phyloP scores from a whole-genome alignment of 2,797 vertebrate genomes.

The Poeciliopsis presidionis region DNA sequence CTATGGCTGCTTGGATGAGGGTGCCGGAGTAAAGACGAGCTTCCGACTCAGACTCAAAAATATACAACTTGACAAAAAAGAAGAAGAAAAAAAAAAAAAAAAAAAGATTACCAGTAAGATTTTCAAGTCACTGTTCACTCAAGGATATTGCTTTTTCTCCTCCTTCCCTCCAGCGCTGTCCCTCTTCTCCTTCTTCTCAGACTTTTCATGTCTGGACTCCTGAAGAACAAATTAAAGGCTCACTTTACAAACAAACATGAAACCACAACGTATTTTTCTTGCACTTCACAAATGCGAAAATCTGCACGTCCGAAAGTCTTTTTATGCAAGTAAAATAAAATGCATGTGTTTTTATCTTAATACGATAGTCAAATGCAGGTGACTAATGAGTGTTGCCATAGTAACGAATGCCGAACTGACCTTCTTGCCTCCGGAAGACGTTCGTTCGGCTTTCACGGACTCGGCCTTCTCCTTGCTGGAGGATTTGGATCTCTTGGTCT shows the following conservation, averaged over 20 bases:
- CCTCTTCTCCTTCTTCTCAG: constrained; percentile 95
- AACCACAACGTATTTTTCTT: neutral
- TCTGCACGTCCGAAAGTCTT: rapidly evolving
- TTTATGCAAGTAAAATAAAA: neutral
- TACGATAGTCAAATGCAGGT: neutral
- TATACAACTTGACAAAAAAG: neutral
- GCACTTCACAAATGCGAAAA: neutral
- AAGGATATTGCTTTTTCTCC: constrained; percentile 99
- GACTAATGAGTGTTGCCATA: neutral
- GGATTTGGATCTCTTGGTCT: constrained; percentile 91
- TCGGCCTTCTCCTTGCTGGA: constrained; percentile 94
- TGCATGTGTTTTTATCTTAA: neutral
- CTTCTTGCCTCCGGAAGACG: constrained; percentile 91
- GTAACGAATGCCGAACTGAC: constrained; percentile 52
- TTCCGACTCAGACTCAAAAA: neutral
- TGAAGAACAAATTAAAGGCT: constrained; percentile 53
- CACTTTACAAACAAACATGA: neutral
- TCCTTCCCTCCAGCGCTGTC: constrained; percentile 92
- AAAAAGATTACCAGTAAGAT: neutral
- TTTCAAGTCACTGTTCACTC: constrained; percentile 29
- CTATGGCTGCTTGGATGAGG: neutral
- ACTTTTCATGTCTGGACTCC: constrained; percentile 95
- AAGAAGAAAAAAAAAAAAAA: neutral
- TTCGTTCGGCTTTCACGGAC: constrained; percentile 90
- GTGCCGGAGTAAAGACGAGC: neutral